Percentiles rank a stretch among this genome's conserved stretches.
Evolutionary conservation across 1,140 invertebrate genomes (phyloP).

Genomic region (Mylabris phalerata): DNA sequence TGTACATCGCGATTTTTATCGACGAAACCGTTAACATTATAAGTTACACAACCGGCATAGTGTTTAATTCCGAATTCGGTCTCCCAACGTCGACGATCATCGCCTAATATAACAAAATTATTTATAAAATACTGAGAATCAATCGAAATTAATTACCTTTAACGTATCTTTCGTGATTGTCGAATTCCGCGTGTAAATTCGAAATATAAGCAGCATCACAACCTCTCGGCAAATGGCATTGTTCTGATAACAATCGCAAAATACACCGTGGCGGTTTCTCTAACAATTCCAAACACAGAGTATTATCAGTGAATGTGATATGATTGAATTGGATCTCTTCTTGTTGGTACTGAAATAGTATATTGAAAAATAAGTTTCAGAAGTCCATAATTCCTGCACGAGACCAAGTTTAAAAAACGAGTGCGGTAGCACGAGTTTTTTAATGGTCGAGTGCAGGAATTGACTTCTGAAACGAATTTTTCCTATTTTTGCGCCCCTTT

Average conservation of each 20-base stretch:
- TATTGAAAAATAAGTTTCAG: no score
- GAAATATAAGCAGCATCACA: constrained; percentile 83
- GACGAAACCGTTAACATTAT: constrained; percentile 88
- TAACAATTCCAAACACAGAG: constrained; percentile 77
- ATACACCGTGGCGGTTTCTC: constrained; percentile 87
- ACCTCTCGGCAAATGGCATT: constrained; percentile 91
- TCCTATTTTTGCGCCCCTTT: no score
- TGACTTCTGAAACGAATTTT: no score
- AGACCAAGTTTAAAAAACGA: no score
- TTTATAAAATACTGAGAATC: constrained; percentile 53
- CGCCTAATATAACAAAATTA: constrained; percentile 32
- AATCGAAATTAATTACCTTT: constrained; percentile 57
- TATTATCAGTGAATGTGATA: constrained; percentile 88
- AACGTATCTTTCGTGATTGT: constrained; percentile 75
- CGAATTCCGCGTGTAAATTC: constrained; percentile 87
- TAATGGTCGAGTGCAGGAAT: no score
- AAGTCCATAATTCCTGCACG: no score
- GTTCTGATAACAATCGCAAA: constrained; percentile 80
- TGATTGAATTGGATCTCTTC: constrained; percentile 85
- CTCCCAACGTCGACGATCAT: constrained; percentile 83
- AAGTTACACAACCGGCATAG: constrained; percentile 92
- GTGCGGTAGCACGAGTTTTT: no score
- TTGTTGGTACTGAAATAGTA: constrained; percentile 81
- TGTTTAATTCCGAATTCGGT: constrained; percentile 86
- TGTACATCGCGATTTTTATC: constrained; percentile 95